Evolutionary conservation across 2,888 invertebrate genomes (phyloP), one percentile per base, ranked within the genome.

Genomic region (Prosopocoilus inquinatus): DNA sequence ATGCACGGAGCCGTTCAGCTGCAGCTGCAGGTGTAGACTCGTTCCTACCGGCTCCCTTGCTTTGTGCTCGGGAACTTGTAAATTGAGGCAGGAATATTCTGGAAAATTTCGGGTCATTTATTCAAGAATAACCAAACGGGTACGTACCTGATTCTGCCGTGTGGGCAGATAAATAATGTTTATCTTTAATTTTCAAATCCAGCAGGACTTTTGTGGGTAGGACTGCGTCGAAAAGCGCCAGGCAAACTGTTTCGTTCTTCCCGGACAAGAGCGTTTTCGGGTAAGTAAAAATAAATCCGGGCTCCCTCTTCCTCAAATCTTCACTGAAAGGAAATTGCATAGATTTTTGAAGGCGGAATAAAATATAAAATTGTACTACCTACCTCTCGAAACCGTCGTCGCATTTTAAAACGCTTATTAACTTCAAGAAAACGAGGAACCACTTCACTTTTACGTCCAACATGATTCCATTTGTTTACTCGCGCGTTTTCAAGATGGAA

Each of bases 161-260:
- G 55, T 68, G 67, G 2, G 61, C 64, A 3, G 72, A 70, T 1
- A 65, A 56, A 55, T 67, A 61, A 62, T 73, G 72, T 53, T 64
- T 67, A 20, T 71, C 70, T 57, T 68, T 72, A 51, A 72, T 68
- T 66, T 74, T 75, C 44, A 77, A 61, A 57, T 74, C 72, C 28
- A 76, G 64, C 13, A 67, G 56, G 32, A 67, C 62, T 57, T 63
- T 70, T 12, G 66, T 58, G 4, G 74, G 71, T n/a, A 67, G 46
- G 3, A 43, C 50, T 36, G 67, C 62, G 32, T 71, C 67, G 53
- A 74, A 71, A 11, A 73, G 48, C 12, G 73, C 71, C 16, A 75
- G 48, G 63, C 77, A 77, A 8, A 74, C 73, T 7, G 71, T 70
- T 62, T 75, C 75, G 57, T 73, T 74, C 63, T 64, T 66, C 2